Evolutionary conservation across 1,140 invertebrate species (phyloP).

Genomic region (Dinoponera quadriceps): DNA sequence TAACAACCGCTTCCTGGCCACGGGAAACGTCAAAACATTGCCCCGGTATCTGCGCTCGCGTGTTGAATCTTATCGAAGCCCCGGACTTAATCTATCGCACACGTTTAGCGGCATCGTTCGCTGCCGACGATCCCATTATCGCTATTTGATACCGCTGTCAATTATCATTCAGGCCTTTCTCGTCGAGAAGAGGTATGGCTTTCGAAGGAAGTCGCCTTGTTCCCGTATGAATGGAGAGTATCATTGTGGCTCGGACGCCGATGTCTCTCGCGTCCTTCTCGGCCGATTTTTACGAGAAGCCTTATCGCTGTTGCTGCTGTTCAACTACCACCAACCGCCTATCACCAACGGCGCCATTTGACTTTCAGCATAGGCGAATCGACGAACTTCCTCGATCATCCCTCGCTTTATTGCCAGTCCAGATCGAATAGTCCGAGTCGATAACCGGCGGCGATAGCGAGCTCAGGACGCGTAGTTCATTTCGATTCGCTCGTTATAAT

Average conservation of each 20-base stretch:
- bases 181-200: background rate
- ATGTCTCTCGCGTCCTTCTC: background rate
- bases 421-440: slow-evolving; percentile 6
- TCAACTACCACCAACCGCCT: background rate
- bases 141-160: background rate
- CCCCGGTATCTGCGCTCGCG: background rate
- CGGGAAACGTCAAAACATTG: slow-evolving; percentile 39
- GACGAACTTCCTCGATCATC: background rate
- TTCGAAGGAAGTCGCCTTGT: background rate
- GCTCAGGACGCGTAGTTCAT: background rate
- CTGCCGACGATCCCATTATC: background rate
- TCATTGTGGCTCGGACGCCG: too few relatives aligned
- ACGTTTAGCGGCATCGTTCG: background rate
- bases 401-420: slow-evolving; percentile 1
- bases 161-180: background rate
- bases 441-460: slow-evolving; percentile 14
- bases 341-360: too few relatives aligned
- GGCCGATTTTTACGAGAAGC: background rate
- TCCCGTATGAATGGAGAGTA: too few relatives aligned
- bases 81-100: background rate
- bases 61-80: slow-evolving; percentile 17
- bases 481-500: slow-evolving; percentile 44
- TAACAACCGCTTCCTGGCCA: slow-evolving; percentile 7
- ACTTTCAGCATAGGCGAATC: background rate
- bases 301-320: background rate